phyloP scores from a whole-genome alignment of 2,797 vertebrate genomes.

The Sitta carolinensis region DNA sequence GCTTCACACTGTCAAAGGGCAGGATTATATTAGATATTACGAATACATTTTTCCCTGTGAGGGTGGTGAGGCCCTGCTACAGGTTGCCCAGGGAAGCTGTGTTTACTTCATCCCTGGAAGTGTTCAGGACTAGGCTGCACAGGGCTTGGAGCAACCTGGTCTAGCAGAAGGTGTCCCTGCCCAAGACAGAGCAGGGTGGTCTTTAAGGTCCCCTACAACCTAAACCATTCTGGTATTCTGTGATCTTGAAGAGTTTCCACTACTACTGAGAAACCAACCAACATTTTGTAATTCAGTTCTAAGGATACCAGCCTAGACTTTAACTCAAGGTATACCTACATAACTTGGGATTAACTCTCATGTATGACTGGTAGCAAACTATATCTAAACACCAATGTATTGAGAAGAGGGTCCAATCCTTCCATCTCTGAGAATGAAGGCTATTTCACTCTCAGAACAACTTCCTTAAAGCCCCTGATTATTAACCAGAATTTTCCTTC shows the following conservation, averaged over 20 bases:
- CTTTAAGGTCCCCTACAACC: neutral
- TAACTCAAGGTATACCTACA: neutral
- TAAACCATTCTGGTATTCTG: neutral
- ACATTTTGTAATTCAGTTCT: neutral
- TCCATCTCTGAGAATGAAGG: neutral
- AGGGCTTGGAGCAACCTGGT: neutral
- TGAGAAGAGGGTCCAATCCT: neutral
- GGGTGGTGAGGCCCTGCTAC: neutral
- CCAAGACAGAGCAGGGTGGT: neutral
- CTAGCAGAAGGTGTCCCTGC: neutral
- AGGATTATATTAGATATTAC: neutral
- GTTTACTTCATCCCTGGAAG: neutral
- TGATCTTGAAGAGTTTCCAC: neutral
- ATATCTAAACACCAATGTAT: accelerated
- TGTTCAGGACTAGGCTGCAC: too few species aligned
- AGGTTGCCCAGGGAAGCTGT: neutral
- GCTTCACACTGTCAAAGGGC: neutral
- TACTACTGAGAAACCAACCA: neutral
- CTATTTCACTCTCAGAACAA: neutral
- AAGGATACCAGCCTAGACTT: neutral
- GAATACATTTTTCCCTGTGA: neutral
- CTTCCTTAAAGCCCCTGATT: neutral
- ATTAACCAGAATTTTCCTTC: neutral
- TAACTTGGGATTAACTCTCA: neutral
- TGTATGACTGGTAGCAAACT: neutral